Evolutionary conservation across 2,888 invertebrate genomes (phyloP).

Genomic region (Pandemis heparana): DNA sequence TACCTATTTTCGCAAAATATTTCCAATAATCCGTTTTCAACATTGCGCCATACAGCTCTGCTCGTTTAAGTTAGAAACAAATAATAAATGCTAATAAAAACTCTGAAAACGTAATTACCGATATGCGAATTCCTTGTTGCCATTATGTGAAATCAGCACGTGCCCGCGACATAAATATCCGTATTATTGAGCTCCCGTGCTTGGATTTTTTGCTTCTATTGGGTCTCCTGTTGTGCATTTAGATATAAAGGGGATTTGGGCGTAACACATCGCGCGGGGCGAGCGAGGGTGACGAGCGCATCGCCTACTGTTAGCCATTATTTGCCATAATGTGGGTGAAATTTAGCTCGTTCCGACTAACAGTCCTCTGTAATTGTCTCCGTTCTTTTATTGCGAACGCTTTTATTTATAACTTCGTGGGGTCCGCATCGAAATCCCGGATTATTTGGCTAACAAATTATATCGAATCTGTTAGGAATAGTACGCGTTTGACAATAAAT

Average conservation of each 20-base stretch:
- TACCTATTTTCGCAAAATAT: conserved; percentile 38
- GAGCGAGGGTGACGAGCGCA: conserved; percentile 67
- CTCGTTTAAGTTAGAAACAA: conserved; percentile 47
- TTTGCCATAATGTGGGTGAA: conserved; percentile 84
- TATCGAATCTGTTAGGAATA: conserved; percentile 80
- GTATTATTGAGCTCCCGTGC: conserved; percentile 74
- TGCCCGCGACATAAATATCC: conserved; percentile 82
- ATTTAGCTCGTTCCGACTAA: conserved; percentile 77
- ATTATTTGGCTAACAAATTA: conserved; percentile 86
- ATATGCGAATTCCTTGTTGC: conserved; percentile 80
- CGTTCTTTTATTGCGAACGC: conserved; percentile 71
- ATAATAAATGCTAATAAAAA: conserved; percentile 55
- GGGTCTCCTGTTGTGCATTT: conserved; percentile 81
- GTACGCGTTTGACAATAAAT: conserved; percentile 82
- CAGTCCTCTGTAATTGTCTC: conserved; percentile 78
- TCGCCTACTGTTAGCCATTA: conserved; percentile 82
- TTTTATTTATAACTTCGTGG: conserved; percentile 63
- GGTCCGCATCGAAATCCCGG: conserved; percentile 77
- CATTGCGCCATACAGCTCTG: conserved; percentile 36
- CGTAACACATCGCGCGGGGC: conserved; percentile 78
- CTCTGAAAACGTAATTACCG: conserved; percentile 69
- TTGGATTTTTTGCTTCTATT: conserved; percentile 65
- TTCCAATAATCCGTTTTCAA: conserved; percentile 40
- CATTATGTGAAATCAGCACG: conserved; percentile 80
- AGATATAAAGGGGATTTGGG: conserved; percentile 77